These are phyloP conservation scores for Camelus dromedarius DNA, from an alignment of 2,113 vertebrate species.

Conservation along the genomic window DNA sequence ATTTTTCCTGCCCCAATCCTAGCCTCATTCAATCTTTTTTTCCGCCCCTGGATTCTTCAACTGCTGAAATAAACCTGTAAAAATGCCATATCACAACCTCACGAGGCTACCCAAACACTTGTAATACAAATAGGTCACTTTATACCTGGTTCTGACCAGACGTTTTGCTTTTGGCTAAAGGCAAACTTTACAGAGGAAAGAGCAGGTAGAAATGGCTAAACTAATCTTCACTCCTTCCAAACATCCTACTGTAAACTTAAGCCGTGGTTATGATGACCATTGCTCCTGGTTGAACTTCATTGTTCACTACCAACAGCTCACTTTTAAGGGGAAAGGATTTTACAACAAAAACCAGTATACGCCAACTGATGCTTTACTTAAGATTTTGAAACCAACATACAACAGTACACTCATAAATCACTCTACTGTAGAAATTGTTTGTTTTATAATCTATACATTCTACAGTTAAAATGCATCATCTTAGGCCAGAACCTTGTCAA, in stretches of 20 bases:
- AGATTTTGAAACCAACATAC: neutral
- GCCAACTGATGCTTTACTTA: neutral
- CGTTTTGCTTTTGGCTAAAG: conserved; percentile 31
- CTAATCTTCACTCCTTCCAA: neutral
- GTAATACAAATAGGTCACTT: neutral
- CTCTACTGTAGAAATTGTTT: neutral
- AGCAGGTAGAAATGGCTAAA: neutral
- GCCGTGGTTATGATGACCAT: neutral
- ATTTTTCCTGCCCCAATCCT: neutral
- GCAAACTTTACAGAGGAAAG: conserved; percentile 11
- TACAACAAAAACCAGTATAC: neutral
- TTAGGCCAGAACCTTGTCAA: neutral
- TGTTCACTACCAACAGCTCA: neutral
- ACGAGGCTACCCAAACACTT: neutral
- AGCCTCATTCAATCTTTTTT: neutral
- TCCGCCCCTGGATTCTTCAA: neutral
- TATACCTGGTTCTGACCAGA: neutral
- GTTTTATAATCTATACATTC: neutral
- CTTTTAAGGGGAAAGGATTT: neutral
- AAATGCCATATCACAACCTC: neutral
- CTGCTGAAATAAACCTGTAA: neutral
- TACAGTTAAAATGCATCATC: neutral
- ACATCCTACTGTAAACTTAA: neutral
- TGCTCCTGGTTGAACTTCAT: neutral
- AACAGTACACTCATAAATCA: neutral